Base-by-base conservation (phyloP, 2,113 vertebrate species). In the Zosterops lateralis region DNA sequence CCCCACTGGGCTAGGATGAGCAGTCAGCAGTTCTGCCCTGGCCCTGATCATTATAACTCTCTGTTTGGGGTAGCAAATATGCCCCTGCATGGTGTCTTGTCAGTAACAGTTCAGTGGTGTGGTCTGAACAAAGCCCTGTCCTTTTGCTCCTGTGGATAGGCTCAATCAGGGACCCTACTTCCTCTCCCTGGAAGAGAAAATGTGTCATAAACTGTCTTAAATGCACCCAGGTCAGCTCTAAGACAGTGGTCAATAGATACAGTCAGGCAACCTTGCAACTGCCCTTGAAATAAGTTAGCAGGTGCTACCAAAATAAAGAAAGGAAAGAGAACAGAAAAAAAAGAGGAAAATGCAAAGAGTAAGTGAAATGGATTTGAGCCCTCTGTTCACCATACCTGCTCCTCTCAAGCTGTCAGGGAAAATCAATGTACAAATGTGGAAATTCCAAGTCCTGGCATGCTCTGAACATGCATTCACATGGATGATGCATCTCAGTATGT, bases 351-450 rank as follows among this genome's bases (percentile, higher is more conserved):
- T 6, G 17, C 31, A 40, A 94, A 72, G 73, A 81, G 13, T 64
- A 78, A 91, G 24, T 22, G 74, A 90, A 93, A 87, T 66, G 31
- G 87, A 65, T 95, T 91, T 86, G 84, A 94, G 50, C 42, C 70
- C 38, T 70, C 29, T 79, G 9, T 58, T 93, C 45, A 84, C 70
- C 17, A 34, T 71, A 92, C 86, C 54, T 70, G 34, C 42, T 90
- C 36, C 62, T 72, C 90, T 92, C 92, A 95, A 93, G 92, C 32
- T 79, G 57, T 62, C 86, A 95, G 53, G 82, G 60, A 91, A 97
- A 95, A 94, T 96, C 96, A 94, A 75, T 53, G n/a, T 20, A 84
- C 26, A 71, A 60, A 82, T 53, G 29, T 53, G 89, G 84, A 97
- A 95, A 90, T 84, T 47, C 75, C 77, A 93, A 93, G 74, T 57